Evolutionary conservation across 92 coral and sea anemone genomes (phyloP).

Genomic region (Scolanthus callimorphus): DNA sequence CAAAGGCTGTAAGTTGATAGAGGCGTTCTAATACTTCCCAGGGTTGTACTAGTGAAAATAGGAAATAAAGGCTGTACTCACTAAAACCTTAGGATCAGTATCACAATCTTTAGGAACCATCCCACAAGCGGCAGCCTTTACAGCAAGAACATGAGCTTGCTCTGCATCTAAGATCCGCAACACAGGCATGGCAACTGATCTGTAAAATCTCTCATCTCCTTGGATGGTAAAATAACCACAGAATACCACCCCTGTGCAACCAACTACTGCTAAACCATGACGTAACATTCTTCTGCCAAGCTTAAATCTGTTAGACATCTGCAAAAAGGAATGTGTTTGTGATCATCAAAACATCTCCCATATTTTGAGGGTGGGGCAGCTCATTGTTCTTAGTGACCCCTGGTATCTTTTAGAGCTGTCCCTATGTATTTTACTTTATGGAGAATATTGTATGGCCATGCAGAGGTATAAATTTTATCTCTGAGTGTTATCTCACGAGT

Average conservation of each 20-base stretch:
- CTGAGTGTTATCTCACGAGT: too few relatives aligned
- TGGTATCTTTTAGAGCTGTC: too few relatives aligned
- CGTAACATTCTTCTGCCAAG: slow-evolving; percentile 48
- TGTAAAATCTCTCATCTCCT: slow-evolving; percentile 83
- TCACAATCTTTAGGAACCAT: slow-evolving; percentile 64
- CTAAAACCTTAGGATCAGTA: slow-evolving; percentile 74
- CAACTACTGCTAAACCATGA: slow-evolving; percentile 59
- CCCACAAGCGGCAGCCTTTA: slow-evolving; percentile 83
- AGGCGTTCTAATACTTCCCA: too few relatives aligned
- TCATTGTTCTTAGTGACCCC: too few relatives aligned
- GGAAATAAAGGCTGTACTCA: too few relatives aligned
- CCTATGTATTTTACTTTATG: too few relatives aligned
- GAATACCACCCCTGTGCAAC: slow-evolving; percentile 57
- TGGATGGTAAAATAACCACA: slow-evolving; percentile 56
- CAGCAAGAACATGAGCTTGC: slow-evolving; percentile 76
- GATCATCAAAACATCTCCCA: too few relatives aligned
- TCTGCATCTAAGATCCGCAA: slow-evolving; percentile 72
- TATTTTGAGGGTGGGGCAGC: too few relatives aligned
- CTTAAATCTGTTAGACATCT: slow-evolving; percentile 39
- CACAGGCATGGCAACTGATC: slow-evolving; percentile 66
- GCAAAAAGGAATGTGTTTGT: slow-evolving; percentile 12
- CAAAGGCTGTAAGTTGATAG: too few relatives aligned
- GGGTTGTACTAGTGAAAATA: too few relatives aligned
- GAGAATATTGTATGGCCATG: too few relatives aligned
- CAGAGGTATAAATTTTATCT: too few relatives aligned